A percentile compares a stretch with the other conserved stretches of the same genome.
These are phyloP conservation scores for Coturnix japonica DNA, from an alignment of 2,113 vertebrate genomes.

Conservation along the genomic window DNA sequence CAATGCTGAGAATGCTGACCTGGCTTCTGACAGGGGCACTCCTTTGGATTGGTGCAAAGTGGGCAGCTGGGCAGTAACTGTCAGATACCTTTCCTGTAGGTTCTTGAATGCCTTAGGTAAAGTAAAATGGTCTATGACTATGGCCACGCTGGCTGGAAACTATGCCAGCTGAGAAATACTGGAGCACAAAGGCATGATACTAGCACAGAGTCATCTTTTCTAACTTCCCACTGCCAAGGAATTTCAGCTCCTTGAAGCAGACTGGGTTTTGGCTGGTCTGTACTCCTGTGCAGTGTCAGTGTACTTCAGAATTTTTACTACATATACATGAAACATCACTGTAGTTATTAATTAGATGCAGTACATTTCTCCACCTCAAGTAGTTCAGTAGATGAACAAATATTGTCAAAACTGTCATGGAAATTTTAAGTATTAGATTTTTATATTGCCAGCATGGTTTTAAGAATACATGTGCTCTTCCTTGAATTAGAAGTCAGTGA, in stretches of 20 bases:
- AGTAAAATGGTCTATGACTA: background rate
- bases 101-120: background rate
- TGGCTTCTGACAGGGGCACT: background rate
- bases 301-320: background rate
- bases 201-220: background rate
- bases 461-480: background rate
- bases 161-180: background rate
- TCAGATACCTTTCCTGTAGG: background rate
- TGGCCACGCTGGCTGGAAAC: background rate
- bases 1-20: slow-evolving; percentile 14
- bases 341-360: background rate
- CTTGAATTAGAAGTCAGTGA: background rate
- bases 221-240: background rate
- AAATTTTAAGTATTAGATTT: background rate
- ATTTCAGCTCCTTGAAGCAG: background rate
- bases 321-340: background rate
- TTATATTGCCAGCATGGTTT: background rate
- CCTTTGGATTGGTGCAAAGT: background rate
- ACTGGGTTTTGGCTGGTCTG: background rate
- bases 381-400: background rate
- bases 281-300: background rate
- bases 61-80: background rate
- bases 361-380: background rate
- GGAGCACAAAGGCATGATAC: background rate
- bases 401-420: background rate